A percentile compares a stretch with the other conserved stretches of the same genome.
phyloP scores from a whole-genome alignment of 2,888 invertebrate genomes.

The Archips crataeganus region DNA sequence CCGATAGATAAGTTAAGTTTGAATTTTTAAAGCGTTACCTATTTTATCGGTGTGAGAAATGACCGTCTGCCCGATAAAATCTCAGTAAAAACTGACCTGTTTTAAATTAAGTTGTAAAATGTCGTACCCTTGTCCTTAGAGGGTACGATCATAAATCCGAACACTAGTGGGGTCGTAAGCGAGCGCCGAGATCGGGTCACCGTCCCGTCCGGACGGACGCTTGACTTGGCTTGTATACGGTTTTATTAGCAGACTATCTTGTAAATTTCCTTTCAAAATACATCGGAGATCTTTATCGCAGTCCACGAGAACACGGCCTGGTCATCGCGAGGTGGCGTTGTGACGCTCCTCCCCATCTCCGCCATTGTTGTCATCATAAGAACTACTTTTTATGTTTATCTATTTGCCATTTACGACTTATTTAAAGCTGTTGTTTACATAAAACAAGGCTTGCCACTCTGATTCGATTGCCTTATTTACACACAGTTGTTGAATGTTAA shows the following conservation, averaged over 20 bases:
- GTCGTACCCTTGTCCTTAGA: constrained; percentile 69
- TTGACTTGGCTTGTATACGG: constrained; percentile 74
- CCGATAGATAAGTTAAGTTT: constrained; percentile 17
- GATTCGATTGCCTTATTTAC: constrained; percentile 68
- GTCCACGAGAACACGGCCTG: constrained; percentile 56
- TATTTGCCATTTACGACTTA: constrained; percentile 71
- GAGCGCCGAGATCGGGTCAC: constrained; percentile 62
- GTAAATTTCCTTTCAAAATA: constrained; percentile 76
- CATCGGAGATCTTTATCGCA: constrained; percentile 74
- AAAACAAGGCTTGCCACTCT: constrained; percentile 68
- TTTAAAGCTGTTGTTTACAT: constrained; percentile 73
- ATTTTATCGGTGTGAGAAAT: constrained; percentile 47
- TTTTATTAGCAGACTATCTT: constrained; percentile 72
- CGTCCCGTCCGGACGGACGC: constrained; percentile 65
- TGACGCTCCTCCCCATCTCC: constrained; percentile 51
- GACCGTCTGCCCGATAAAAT: constrained; percentile 53
- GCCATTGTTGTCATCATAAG: constrained; percentile 62
- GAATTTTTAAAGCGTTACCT: constrained; percentile 30
- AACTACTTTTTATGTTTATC: constrained; percentile 63
- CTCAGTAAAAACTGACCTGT: constrained; percentile 60
- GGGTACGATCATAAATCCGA: constrained; percentile 76
- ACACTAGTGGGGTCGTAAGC: constrained; percentile 75
- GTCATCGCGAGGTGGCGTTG: constrained; percentile 52
- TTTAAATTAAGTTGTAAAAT: constrained; percentile 81
- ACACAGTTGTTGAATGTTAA: constrained; percentile 67